These are phyloP conservation scores for Podargus strigoides DNA, from an alignment of 2,797 vertebrate species.

Conservation along the genomic window DNA sequence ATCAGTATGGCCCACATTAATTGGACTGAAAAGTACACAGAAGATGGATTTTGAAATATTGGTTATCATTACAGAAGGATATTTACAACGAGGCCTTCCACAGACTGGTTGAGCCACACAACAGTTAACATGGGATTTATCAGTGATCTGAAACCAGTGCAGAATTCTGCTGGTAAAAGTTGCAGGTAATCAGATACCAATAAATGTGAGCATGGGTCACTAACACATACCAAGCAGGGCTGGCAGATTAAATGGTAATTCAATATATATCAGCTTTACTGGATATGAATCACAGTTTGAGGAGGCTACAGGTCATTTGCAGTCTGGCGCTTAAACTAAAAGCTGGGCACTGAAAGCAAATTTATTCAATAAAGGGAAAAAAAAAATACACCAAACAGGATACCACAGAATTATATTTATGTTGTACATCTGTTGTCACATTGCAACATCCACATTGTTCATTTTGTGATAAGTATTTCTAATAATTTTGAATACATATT, in stretches of 20 bases:
- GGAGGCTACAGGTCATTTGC: neutral
- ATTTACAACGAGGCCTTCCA: neutral
- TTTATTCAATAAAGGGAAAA: neutral
- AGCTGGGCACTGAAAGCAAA: neutral
- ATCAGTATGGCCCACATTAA: neutral
- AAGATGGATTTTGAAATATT: neutral
- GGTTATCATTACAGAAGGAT: neutral
- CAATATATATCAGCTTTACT: neutral
- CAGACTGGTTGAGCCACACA: neutral
- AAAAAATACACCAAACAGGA: slow-evolving; percentile 66
- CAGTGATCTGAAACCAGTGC: neutral
- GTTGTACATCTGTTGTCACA: slow-evolving; percentile 92
- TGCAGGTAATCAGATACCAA: neutral
- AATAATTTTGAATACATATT: slow-evolving; percentile 90
- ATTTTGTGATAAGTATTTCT: slow-evolving; percentile 88
- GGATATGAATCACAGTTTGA: neutral
- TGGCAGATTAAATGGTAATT: neutral
- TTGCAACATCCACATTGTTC: slow-evolving; percentile 91
- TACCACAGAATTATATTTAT: slow-evolving; percentile 91
- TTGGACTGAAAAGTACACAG: neutral
- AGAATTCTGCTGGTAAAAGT: neutral
- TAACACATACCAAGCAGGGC: neutral
- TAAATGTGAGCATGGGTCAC: neutral
- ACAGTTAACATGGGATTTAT: neutral
- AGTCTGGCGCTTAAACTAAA: neutral